A percentile compares a stretch with the other conserved stretches of the same genome.
phyloP scores from a whole-genome alignment of 2,113 vertebrate genomes.

The Spea bombifrons region DNA sequence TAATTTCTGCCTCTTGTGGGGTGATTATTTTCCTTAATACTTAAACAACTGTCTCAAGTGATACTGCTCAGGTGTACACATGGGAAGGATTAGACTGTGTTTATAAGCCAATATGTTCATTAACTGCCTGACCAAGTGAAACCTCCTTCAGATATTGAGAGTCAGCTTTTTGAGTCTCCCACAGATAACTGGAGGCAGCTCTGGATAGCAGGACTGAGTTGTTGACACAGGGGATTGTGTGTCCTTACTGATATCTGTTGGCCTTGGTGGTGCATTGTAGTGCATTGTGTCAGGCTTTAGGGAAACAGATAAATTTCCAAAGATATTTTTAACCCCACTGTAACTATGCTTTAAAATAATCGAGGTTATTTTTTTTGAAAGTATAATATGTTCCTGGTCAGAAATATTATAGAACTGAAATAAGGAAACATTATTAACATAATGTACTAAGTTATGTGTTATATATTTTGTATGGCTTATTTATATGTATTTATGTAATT shows the following conservation, averaged over 20 bases:
- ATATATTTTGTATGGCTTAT: no score
- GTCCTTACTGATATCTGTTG: slow-evolving; percentile 71
- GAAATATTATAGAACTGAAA: no score
- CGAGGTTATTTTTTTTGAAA: no score
- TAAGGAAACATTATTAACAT: no score
- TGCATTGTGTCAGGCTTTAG: not conserved
- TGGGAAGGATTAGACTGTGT: slow-evolving; percentile 78
- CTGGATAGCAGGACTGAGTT: slow-evolving; percentile 64
- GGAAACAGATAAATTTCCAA: not conserved
- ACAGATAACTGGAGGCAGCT: slow-evolving; percentile 72
- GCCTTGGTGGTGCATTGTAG: slow-evolving; percentile 48
- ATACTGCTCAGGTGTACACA: slow-evolving; percentile 76
- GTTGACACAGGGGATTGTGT: slow-evolving; percentile 61
- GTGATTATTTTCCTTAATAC: slow-evolving; percentile 75
- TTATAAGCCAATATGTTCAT: slow-evolving; percentile 73
- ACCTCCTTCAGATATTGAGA: slow-evolving; percentile 59
- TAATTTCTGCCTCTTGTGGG: slow-evolving; percentile 73
- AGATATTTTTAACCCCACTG: no score
- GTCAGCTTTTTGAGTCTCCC: slow-evolving; percentile 61
- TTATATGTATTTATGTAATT: no score
- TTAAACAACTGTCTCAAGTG: slow-evolving; percentile 83
- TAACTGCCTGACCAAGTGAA: slow-evolving; percentile 68
- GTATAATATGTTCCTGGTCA: no score
- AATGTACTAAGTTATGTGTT: no score
- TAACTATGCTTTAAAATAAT: no score